Evolutionary conservation across 2,797 vertebrate genomes (phyloP).

Genomic region (Galaxias olidus): DNA sequence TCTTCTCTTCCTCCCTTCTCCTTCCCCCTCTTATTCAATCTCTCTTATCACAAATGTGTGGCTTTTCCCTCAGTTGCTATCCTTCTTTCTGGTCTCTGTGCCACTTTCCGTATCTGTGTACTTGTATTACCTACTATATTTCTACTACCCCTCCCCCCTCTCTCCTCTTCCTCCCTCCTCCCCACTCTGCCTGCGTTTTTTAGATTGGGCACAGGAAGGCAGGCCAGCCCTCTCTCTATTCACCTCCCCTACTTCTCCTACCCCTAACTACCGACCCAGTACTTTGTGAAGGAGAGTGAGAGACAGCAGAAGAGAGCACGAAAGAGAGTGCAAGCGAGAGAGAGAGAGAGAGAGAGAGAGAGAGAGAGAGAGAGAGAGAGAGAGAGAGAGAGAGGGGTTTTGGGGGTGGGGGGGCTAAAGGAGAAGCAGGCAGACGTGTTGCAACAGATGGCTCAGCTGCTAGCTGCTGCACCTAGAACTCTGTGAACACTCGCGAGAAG

Average conservation of each 20-base stretch:
- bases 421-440: constrained; percentile 53
- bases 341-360: constrained; percentile 12
- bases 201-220: constrained; percentile 50
- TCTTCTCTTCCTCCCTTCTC: background rate
- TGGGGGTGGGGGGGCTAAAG: constrained; percentile 44
- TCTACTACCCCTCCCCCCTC: constrained; percentile 8
- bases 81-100: constrained; percentile 11
- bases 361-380: constrained; percentile 22
- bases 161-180: constrained; percentile 12
- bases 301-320: constrained; percentile 28
- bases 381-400: constrained; percentile 1
- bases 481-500: constrained; percentile 15
- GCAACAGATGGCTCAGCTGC: constrained; percentile 73
- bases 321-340: constrained; percentile 21
- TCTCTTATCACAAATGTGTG: constrained; percentile 26
- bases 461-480: constrained; percentile 48
- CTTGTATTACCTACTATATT: constrained; percentile 6
- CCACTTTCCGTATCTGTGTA: constrained; percentile 11
- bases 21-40: background rate
- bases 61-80: constrained; percentile 7
- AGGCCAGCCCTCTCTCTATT: constrained; percentile 35
- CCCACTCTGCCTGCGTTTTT: constrained; percentile 55
- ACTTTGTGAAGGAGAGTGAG: constrained; percentile 21
- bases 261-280: constrained; percentile 10
- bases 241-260: constrained; percentile 11